Conservation (phyloP, 2,888 invertebrate species). For the Lochmaea capreae region DNA sequence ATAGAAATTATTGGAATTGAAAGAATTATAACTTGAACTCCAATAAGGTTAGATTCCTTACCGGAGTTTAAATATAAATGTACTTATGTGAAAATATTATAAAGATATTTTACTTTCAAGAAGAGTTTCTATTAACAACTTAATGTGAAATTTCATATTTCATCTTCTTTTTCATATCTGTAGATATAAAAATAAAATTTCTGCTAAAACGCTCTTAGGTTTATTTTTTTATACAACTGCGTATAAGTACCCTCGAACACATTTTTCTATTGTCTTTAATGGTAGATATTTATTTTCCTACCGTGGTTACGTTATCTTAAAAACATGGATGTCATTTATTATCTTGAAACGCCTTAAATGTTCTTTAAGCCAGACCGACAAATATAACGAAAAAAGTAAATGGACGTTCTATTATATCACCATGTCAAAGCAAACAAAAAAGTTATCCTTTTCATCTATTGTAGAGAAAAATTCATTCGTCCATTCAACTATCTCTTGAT, state of each 20-base stretch:
- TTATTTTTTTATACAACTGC: neutral
- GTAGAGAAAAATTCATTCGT: neutral
- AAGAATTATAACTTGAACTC: too few species aligned
- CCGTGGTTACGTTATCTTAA: neutral
- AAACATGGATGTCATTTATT: neutral
- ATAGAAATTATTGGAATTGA: too few species aligned
- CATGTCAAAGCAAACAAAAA: constrained; percentile 12
- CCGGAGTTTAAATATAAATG: too few species aligned
- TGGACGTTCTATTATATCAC: constrained; percentile 1
- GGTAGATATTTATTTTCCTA: neutral
- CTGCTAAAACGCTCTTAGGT: too few species aligned
- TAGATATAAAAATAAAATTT: too few species aligned
- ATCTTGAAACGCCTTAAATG: neutral
- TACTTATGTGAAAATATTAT: too few species aligned
- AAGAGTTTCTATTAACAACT: too few species aligned
- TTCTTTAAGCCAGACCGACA: neutral
- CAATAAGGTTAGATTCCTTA: too few species aligned
- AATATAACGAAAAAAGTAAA: neutral
- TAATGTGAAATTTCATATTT: too few species aligned
- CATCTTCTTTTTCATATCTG: too few species aligned
- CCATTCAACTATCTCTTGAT: constrained; percentile 7
- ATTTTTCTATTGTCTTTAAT: neutral
- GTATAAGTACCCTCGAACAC: neutral
- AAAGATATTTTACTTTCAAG: too few species aligned
- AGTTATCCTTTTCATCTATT: constrained; percentile 2